Conservation (phyloP, 2,888 invertebrate genomes). For the Halictus quadricinctus region DNA sequence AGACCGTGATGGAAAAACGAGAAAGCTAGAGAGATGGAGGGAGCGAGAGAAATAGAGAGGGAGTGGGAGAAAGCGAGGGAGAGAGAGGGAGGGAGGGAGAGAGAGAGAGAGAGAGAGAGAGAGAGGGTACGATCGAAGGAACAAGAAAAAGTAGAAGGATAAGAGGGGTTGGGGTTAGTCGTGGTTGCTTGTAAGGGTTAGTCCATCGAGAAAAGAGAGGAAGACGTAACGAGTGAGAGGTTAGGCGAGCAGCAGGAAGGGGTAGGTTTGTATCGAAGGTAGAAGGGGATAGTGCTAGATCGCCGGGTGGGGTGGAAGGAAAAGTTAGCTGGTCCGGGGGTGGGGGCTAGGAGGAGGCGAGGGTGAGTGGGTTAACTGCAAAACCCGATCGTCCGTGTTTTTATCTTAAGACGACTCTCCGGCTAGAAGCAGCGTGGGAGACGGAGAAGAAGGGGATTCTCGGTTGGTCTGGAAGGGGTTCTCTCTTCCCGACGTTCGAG, state of each 20-base stretch:
- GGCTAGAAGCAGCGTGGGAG: conserved; percentile 66
- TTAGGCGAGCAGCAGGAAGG: conserved; percentile 36
- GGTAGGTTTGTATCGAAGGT: conserved; percentile 38
- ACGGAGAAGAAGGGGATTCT: conserved; percentile 62
- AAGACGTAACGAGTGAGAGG: conserved; percentile 23
- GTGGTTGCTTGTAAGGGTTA: conserved; percentile 67
- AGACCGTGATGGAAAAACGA: conserved; percentile 37
- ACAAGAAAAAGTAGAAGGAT: conserved; percentile 38
- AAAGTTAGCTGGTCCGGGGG: conserved; percentile 54
- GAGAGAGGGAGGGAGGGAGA: conserved; percentile 27
- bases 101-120: conserved; percentile 37
- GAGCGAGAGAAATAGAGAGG: background rate
- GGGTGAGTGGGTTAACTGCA: conserved; percentile 79
- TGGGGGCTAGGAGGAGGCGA: conserved; percentile 50
- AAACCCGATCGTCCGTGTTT: conserved; percentile 81
- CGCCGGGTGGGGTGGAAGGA: conserved; percentile 59
- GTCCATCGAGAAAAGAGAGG: conserved; percentile 41
- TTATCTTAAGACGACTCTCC: conserved; percentile 80
- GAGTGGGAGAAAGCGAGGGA: conserved; percentile 39
- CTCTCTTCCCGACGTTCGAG: conserved; percentile 55
- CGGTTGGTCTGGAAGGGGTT: conserved; percentile 64
- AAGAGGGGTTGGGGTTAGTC: conserved; percentile 56
- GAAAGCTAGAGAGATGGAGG: conserved; percentile 25
- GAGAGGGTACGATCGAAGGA: conserved; percentile 44
- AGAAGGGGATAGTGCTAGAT: conserved; percentile 60